phyloP scores from a whole-genome alignment of 2,888 invertebrate genomes.

The Brassicogethes aeneus region DNA sequence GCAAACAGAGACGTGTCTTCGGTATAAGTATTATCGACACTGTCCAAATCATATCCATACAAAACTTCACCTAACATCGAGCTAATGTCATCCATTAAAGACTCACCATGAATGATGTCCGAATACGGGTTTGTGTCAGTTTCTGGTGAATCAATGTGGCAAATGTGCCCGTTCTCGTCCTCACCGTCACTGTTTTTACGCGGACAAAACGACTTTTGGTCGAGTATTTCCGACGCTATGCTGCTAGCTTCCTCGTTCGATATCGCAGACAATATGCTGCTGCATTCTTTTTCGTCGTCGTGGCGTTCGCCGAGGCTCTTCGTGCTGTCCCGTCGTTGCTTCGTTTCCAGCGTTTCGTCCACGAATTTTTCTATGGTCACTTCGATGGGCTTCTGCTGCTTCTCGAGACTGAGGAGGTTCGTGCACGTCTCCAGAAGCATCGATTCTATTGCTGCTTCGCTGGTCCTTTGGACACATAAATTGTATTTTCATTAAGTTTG shows the following conservation, averaged over 20 bases:
- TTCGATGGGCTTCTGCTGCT: conserved; percentile 18
- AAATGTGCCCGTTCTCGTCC: conserved; percentile 49
- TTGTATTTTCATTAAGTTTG: neutral
- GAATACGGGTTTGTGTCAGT: conserved; percentile 64
- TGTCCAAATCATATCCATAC: conserved; percentile 55
- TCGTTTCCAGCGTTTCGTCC: conserved; percentile 11
- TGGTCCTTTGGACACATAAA: neutral
- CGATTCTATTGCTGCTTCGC: conserved; percentile 16
- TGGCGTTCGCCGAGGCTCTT: conserved; percentile 36
- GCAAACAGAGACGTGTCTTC: conserved; percentile 63
- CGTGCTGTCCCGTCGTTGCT: conserved; percentile 8
- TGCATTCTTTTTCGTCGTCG: conserved; percentile 49
- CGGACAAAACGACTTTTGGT: conserved; percentile 39
- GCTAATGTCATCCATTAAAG: conserved; percentile 70
- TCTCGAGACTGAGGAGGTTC: conserved; percentile 31
- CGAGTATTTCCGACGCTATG: conserved; percentile 58
- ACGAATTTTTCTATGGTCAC: conserved; percentile 16
- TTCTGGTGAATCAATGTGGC: conserved; percentile 79
- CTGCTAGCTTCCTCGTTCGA: conserved; percentile 68
- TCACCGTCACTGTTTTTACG: conserved; percentile 42
- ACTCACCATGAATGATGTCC: conserved; percentile 70
- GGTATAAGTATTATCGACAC: conserved; percentile 50
- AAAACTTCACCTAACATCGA: conserved; percentile 66
- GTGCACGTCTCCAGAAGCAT: conserved; percentile 32
- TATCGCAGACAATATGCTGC: conserved; percentile 52